Evolutionary conservation across 2,888 invertebrate species (phyloP).

Genomic region (Pilophorus perplexus): DNA sequence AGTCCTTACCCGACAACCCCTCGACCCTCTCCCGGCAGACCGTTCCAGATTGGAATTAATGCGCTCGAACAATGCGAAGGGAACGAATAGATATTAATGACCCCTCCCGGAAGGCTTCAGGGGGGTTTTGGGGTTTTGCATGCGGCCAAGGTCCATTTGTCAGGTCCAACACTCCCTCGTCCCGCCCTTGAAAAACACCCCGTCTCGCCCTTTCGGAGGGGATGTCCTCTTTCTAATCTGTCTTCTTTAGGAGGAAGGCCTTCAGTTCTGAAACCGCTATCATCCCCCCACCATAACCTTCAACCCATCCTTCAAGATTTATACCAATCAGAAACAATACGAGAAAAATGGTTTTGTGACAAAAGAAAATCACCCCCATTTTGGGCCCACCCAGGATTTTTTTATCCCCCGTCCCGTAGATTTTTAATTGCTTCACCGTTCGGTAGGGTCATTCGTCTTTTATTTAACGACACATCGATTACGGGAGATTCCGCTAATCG

Average conservation of each 20-base stretch:
- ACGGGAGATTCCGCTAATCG: slow-evolving; percentile 25
- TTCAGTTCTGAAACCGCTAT: slow-evolving; percentile 5
- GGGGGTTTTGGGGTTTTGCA: slow-evolving; percentile 44
- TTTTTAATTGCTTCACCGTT: slow-evolving; percentile 34
- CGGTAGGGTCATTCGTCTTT: slow-evolving; percentile 33
- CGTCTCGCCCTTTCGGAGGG: neutral
- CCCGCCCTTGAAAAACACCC: neutral
- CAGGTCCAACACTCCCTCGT: slow-evolving; percentile 30
- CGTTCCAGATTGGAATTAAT: slow-evolving; percentile 45
- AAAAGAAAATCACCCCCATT: slow-evolving; percentile 22
- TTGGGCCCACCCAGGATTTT: too few species aligned
- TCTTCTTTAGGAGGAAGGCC: slow-evolving; percentile 43
- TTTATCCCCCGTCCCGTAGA: neutral
- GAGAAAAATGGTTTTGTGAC: slow-evolving; percentile 45
- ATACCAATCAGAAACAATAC: slow-evolving; percentile 47
- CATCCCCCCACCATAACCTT: neutral
- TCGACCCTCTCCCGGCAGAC: neutral
- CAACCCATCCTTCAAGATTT: slow-evolving; percentile 42
- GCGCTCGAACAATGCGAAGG: slow-evolving; percentile 35
- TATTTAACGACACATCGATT: slow-evolving; percentile 39
- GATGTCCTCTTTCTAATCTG: slow-evolving; percentile 41
- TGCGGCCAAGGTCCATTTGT: slow-evolving; percentile 46
- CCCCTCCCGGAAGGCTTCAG: slow-evolving; percentile 27
- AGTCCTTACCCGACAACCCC: slow-evolving; percentile 8
- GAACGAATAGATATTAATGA: slow-evolving; percentile 47